These are phyloP conservation scores for Tenualosa thibaudeaui DNA, from an alignment of 2,797 vertebrate genomes.

Conservation along the genomic window DNA sequence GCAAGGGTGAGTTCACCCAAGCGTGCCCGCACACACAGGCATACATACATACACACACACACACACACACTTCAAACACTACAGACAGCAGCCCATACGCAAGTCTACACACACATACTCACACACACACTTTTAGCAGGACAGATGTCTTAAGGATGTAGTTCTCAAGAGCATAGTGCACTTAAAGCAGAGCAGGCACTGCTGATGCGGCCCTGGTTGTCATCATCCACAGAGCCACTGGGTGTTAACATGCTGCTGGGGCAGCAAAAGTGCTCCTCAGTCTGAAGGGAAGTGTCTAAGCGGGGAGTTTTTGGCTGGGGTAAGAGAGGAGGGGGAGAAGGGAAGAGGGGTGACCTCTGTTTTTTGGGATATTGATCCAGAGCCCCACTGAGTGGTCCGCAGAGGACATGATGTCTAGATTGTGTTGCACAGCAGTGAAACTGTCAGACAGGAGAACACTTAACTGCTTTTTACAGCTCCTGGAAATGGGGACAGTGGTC, in stretches of 20 bases:
- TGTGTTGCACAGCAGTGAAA: too few relatives aligned
- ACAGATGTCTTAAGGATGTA: too few relatives aligned
- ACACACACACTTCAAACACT: neutral
- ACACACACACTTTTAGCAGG: neutral
- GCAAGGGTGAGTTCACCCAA: neutral
- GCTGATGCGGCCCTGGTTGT: neutral
- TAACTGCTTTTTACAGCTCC: too few relatives aligned
- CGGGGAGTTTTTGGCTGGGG: neutral
- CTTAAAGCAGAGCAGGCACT: neutral
- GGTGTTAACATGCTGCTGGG: neutral
- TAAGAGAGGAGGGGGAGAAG: neutral
- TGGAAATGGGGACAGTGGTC: too few relatives aligned
- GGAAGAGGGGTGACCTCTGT: neutral
- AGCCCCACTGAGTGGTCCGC: neutral
- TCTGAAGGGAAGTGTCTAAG: neutral
- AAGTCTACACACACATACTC: neutral
- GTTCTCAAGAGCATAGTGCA: neutral
- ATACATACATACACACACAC: neutral
- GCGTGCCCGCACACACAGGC: slow-evolving; percentile 35
- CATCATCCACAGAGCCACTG: neutral
- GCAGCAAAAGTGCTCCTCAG: neutral
- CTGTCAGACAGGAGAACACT: too few relatives aligned
- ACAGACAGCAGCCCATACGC: neutral
- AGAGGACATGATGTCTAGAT: neutral
- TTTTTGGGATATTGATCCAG: neutral